Conservation (phyloP, 2,888 invertebrate species). For the Phalera bucephala region DNA sequence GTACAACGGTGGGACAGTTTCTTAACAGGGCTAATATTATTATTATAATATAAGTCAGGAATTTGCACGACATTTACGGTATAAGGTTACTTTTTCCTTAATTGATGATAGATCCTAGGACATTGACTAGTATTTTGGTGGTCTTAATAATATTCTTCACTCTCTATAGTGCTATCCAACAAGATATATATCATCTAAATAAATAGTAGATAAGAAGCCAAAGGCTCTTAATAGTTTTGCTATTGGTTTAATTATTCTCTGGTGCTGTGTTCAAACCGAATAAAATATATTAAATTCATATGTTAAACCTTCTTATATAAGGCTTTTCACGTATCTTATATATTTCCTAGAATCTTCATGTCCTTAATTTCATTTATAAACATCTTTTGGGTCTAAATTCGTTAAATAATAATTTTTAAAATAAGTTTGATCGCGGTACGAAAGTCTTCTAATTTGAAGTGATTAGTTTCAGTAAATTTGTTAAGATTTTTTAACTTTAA, state of each 20-base stretch:
- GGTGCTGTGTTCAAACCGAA: conserved; percentile 1
- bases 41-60: conserved; percentile 14
- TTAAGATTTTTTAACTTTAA: conserved; percentile 7
- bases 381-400: conserved; percentile 13
- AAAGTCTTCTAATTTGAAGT: conserved; percentile 23
- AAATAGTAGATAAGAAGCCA: conserved; percentile 10
- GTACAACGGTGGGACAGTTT: too few relatives aligned
- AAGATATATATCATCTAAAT: conserved; percentile 13
- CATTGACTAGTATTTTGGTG: conserved; percentile 3
- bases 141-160: too few relatives aligned
- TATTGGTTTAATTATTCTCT: conserved; percentile 3
- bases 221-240: conserved; percentile 3
- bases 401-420: conserved; percentile 9
- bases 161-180: conserved; percentile 3
- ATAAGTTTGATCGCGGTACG: conserved; percentile 13
- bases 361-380: background rate
- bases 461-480: conserved; percentile 10
- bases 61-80: conserved; percentile 10
- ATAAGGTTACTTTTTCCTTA: conserved; percentile 13
- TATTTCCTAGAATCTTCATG: background rate
- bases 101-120: conserved; percentile 15
- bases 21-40: too few relatives aligned
- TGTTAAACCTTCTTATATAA: background rate
- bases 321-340: too few relatives aligned
- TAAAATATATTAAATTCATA: background rate